Conservation (phyloP, 2,113 vertebrate species). For the Neofelis nebulosa region DNA sequence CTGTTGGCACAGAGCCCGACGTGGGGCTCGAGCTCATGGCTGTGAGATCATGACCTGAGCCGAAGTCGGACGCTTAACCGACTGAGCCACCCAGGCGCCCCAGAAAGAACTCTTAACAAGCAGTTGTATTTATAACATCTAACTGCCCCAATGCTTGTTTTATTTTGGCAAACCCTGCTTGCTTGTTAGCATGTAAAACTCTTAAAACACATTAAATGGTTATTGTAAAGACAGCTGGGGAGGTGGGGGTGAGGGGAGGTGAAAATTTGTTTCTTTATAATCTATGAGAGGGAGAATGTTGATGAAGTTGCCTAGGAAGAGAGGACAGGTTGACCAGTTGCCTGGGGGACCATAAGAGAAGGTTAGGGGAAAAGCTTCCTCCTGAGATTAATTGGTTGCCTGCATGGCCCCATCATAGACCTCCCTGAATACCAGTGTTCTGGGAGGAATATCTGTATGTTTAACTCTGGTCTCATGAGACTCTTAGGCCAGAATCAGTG, state of each 20-base stretch:
- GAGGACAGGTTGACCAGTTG: neutral
- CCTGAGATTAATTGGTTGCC: neutral
- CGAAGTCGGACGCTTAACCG: too few species aligned
- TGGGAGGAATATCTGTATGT: neutral
- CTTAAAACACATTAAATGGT: neutral
- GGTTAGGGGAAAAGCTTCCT: neutral
- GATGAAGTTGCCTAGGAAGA: neutral
- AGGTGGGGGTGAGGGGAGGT: neutral
- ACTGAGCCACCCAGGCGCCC: too few species aligned
- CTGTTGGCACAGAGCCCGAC: too few species aligned
- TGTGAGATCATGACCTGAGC: too few species aligned
- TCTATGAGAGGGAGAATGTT: neutral
- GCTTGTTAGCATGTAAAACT: slow-evolving; percentile 39
- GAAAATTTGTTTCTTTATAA: neutral
- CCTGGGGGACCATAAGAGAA: neutral
- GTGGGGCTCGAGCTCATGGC: too few species aligned
- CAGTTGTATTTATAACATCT: neutral
- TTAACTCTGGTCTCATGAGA: neutral
- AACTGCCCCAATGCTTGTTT: slow-evolving; percentile 5
- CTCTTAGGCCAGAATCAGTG: neutral
- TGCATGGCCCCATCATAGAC: neutral
- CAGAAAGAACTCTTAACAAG: neutral
- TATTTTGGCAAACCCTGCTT: slow-evolving; percentile 43
- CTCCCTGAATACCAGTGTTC: neutral
- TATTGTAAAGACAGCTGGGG: slow-evolving; percentile 16